A percentile compares a stretch with the other conserved stretches of the same genome.
Evolutionary conservation across 2,888 invertebrate species (phyloP).

Genomic region (Creontiades dilutus): DNA sequence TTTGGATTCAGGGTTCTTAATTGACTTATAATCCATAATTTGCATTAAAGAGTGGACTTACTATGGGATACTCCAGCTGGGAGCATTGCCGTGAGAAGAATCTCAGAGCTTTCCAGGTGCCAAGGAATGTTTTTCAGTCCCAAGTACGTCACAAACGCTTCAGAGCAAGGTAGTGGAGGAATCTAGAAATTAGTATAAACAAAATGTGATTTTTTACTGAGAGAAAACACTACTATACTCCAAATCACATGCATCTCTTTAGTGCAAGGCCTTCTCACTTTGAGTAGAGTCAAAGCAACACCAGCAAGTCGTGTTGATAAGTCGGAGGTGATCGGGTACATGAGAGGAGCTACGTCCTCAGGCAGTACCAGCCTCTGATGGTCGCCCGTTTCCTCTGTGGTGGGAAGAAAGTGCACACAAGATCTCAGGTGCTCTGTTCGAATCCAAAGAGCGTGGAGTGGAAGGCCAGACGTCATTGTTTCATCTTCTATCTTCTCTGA

Average conservation of each 20-base stretch:
- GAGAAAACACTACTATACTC: too few species aligned
- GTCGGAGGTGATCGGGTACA: slow-evolving; percentile 83
- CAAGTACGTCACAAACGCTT: slow-evolving; percentile 73
- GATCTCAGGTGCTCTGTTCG: slow-evolving; percentile 87
- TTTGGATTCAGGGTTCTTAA: too few species aligned
- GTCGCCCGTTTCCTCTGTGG: slow-evolving; percentile 79
- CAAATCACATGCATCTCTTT: background rate
- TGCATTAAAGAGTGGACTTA: background rate
- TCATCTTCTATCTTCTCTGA: slow-evolving; percentile 83
- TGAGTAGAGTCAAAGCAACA: slow-evolving; percentile 81
- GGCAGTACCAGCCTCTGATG: slow-evolving; percentile 84
- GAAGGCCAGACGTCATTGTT: slow-evolving; percentile 83
- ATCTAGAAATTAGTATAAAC: slow-evolving; percentile 18
- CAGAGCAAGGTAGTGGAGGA: slow-evolving; percentile 74
- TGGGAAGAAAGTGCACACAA: slow-evolving; percentile 85
- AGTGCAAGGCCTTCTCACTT: slow-evolving; percentile 77
- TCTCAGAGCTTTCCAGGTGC: slow-evolving; percentile 75
- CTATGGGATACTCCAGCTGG: background rate
- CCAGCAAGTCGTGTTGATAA: slow-evolving; percentile 83
- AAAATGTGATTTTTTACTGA: too few species aligned
- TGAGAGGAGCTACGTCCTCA: slow-evolving; percentile 84
- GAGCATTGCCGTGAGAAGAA: slow-evolving; percentile 68
- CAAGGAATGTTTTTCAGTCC: slow-evolving; percentile 73
- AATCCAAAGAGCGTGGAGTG: slow-evolving; percentile 86
- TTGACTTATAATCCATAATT: too few species aligned